Percentiles rank a stretch among this genome's conserved stretches.
These are phyloP conservation scores for Papilio polyxenes DNA, from an alignment of 1,140 invertebrate species.

Conservation along the genomic window DNA sequence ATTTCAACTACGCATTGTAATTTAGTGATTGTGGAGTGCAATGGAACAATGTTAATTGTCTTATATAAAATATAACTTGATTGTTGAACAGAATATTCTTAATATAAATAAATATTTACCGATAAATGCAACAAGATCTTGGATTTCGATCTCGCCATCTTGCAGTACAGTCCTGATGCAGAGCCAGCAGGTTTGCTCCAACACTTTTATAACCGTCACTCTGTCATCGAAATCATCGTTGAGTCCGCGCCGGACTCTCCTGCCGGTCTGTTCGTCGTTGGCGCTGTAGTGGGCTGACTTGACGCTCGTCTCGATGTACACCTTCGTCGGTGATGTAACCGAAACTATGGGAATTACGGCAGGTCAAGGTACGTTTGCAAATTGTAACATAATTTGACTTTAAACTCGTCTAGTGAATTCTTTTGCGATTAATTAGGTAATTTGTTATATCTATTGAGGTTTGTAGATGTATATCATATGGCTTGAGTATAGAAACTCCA, in stretches of 20 bases:
- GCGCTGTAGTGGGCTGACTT: slow-evolving; percentile 73
- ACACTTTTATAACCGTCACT: slow-evolving; percentile 62
- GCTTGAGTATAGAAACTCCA: not conserved
- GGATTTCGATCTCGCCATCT: slow-evolving; percentile 72
- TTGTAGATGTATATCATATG: not conserved
- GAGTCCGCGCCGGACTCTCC: slow-evolving; percentile 38
- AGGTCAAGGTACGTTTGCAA: slow-evolving; percentile 56
- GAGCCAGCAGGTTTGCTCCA: slow-evolving; percentile 65
- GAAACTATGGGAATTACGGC: slow-evolving; percentile 67
- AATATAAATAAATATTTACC: slow-evolving; percentile 59
- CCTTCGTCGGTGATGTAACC: slow-evolving; percentile 74
- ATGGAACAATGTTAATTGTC: slow-evolving; percentile 30
- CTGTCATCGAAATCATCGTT: slow-evolving; percentile 53
- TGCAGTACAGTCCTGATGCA: slow-evolving; percentile 68
- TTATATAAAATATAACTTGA: not conserved
- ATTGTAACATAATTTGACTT: not conserved
- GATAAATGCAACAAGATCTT: slow-evolving; percentile 76
- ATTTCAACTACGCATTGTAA: not conserved
- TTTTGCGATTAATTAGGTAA: not conserved
- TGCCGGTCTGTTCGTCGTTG: slow-evolving; percentile 65
- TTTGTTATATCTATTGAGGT: not conserved
- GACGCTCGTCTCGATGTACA: slow-evolving; percentile 74
- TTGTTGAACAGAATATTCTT: not conserved
- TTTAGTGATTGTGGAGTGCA: slow-evolving; percentile 22
- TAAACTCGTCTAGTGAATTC: not conserved